Conservation (phyloP, 2,797 vertebrate species). For the Eidolon dupreanum region DNA sequence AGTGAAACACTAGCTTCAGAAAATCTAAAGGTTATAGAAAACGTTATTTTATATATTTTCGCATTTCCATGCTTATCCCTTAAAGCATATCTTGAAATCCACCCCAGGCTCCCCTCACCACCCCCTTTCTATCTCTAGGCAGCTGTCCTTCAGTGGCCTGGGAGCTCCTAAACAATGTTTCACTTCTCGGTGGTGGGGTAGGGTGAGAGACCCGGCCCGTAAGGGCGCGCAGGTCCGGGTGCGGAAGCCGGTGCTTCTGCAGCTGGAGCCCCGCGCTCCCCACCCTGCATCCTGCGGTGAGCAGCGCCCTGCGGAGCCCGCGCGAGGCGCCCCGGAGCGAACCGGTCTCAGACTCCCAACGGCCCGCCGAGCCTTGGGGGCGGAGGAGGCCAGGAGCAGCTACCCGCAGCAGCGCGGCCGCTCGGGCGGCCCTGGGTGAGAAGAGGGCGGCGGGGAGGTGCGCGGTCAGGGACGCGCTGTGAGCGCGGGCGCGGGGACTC, state of each 20-base stretch:
- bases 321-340: background rate
- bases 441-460: background rate
- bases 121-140: background rate
- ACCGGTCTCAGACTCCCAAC: conserved; percentile 15
- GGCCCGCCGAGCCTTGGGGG: background rate
- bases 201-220: accelerated
- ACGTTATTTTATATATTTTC: background rate
- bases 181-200: background rate
- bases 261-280: background rate
- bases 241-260: too few species aligned
- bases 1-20: background rate
- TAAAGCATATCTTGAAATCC: background rate
- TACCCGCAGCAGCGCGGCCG: accelerated
- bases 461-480: background rate
- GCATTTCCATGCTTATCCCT: background rate
- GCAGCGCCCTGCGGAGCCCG: background rate
- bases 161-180: background rate
- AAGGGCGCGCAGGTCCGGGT: accelerated
- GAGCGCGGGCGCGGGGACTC: background rate
- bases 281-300: too few species aligned
- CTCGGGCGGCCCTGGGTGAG: accelerated
- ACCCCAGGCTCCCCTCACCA: background rate
- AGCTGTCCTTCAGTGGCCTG: background rate
- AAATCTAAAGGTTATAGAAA: background rate
- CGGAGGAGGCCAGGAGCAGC: background rate